Evolutionary conservation across 2,113 vertebrate species (phyloP).

Genomic region (Delphinus delphis): DNA sequence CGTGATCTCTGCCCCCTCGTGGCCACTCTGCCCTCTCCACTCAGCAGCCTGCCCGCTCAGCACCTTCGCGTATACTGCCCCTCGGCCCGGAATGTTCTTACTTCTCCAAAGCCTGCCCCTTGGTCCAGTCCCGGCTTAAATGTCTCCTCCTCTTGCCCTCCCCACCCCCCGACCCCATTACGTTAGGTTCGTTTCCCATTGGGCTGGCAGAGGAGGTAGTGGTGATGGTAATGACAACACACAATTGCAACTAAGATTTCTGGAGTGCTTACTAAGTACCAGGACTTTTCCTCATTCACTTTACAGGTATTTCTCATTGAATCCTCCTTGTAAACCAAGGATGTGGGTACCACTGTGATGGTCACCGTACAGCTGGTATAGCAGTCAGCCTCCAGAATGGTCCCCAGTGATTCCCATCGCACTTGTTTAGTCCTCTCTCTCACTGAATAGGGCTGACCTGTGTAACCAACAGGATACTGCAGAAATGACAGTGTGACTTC

Average conservation of each 20-base stretch:
- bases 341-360: not conserved
- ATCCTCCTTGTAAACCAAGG: not conserved
- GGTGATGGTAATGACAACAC: not conserved
- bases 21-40: too few relatives aligned
- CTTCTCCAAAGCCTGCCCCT: not conserved
- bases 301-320: not conserved
- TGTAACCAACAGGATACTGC: accelerated
- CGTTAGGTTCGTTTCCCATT: not conserved
- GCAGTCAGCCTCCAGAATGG: not conserved
- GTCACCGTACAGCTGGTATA: not conserved
- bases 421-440: not conserved
- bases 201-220: not conserved
- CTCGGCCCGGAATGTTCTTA: not conserved
- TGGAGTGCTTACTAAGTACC: not conserved
- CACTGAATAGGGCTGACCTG: not conserved
- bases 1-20: not conserved
- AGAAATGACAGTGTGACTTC: not conserved
- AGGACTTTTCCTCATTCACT: not conserved
- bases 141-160: not conserved
- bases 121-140: not conserved
- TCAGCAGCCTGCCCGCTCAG: not conserved
- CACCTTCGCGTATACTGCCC: not conserved
- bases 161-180: accelerated
- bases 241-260: not conserved
- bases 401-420: not conserved